phyloP scores from a whole-genome alignment of 2,113 vertebrate species.

The Eidolon helvum region DNA sequence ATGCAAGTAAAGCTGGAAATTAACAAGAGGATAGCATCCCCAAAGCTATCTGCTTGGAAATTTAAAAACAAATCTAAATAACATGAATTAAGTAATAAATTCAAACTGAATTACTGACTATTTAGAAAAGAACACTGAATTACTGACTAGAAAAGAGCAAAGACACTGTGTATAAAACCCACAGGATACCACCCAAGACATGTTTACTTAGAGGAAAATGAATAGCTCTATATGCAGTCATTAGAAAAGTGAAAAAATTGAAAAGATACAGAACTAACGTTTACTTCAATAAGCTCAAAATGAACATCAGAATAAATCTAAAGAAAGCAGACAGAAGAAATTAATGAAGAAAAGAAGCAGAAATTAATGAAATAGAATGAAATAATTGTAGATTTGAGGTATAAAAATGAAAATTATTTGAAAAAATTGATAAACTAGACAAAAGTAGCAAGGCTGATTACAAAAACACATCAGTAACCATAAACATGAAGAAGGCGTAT shows the following conservation, averaged over 20 bases:
- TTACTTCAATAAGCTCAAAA: neutral
- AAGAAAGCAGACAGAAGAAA: constrained; percentile 16
- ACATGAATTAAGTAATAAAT: constrained; percentile 62
- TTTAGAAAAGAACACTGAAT: constrained; percentile 53
- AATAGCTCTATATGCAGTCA: neutral
- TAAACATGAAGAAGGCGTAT: neutral
- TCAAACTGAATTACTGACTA: constrained; percentile 45
- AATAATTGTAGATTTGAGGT: neutral
- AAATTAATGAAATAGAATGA: constrained; percentile 56
- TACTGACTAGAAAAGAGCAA: constrained; percentile 39
- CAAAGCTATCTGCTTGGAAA: constrained; percentile 18
- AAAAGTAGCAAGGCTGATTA: neutral
- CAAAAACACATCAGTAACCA: neutral
- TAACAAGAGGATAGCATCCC: neutral
- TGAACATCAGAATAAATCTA: constrained; percentile 28
- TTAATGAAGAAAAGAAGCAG: constrained; percentile 1
- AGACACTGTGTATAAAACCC: constrained; percentile 27
- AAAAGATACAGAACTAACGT: neutral
- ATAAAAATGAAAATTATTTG: neutral
- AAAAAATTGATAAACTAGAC: neutral
- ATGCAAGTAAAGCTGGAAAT: constrained; percentile 6
- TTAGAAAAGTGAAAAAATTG: neutral
- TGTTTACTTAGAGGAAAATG: constrained; percentile 20
- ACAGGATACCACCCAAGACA: constrained; percentile 15
- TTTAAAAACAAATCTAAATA: constrained; percentile 57